Percentiles rank a stretch among this genome's conserved stretches.
Conservation (phyloP, 2,113 vertebrate species). For the Rostratula benghalensis region DNA sequence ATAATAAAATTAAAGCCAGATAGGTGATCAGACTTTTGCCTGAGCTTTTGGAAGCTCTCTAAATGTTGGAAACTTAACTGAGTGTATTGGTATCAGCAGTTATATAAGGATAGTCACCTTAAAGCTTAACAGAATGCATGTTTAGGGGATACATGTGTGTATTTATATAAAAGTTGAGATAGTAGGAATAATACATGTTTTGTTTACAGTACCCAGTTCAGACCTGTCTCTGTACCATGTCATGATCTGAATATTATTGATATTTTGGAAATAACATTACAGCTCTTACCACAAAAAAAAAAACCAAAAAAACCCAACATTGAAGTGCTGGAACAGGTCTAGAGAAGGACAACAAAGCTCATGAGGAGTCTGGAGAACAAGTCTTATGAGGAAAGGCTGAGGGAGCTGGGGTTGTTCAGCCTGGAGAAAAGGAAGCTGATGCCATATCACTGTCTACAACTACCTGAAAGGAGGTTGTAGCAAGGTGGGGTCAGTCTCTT, state of each 20-base stretch:
- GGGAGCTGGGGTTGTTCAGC: no score
- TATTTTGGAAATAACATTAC: background rate
- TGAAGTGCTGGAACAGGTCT: no score
- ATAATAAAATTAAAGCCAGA: background rate
- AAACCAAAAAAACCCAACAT: no score
- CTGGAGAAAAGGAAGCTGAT: no score
- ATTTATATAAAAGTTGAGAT: background rate
- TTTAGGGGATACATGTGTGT: background rate
- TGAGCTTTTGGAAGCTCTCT: background rate
- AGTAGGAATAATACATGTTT: background rate
- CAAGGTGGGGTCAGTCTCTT: no score
- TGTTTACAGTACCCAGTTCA: background rate
- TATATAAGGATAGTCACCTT: background rate
- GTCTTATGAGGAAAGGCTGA: no score
- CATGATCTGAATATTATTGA: background rate
- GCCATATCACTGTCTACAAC: no score
- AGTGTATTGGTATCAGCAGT: background rate
- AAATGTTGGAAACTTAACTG: background rate
- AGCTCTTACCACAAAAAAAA: background rate
- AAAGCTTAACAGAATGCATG: background rate
- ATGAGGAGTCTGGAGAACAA: no score
- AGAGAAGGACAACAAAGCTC: no score
- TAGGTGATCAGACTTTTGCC: background rate
- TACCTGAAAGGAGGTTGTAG: no score
- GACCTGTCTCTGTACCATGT: background rate